phyloP scores from a whole-genome alignment of 2,888 invertebrate species.

The Rhogogaster chlorosoma region DNA sequence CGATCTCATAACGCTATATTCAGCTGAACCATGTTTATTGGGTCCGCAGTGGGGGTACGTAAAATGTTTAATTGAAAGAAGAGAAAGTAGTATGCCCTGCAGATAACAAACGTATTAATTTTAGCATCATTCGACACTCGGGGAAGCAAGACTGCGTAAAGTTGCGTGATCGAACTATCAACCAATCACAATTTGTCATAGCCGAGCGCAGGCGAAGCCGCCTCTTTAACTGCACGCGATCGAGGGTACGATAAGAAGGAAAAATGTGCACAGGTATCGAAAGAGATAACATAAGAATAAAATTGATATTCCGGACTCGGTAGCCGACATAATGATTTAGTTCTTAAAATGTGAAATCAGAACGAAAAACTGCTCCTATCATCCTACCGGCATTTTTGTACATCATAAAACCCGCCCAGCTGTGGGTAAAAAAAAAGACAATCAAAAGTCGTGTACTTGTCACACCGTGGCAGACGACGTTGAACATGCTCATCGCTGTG shows the following conservation, averaged over 20 bases:
- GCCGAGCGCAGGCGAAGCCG: constrained; percentile 33
- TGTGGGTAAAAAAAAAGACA: constrained; percentile 34
- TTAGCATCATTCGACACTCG: constrained; percentile 5
- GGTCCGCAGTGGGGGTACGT: neutral
- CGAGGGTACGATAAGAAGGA: neutral
- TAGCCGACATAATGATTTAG: neutral
- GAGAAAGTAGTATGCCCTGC: neutral
- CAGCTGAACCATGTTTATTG: constrained; percentile 5
- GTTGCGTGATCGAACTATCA: constrained; percentile 43
- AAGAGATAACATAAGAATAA: neutral
- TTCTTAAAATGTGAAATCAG: neutral
- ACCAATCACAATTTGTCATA: constrained; percentile 43
- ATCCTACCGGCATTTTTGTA: neutral
- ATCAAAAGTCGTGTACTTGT: constrained; percentile 55
- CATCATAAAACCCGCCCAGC: constrained; percentile 38
- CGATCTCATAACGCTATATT: constrained; percentile 31
- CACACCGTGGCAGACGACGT: constrained; percentile 71
- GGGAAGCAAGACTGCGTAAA: neutral
- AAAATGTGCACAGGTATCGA: neutral
- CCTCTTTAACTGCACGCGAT: constrained; percentile 41
- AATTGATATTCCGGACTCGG: neutral
- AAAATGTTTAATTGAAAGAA: neutral
- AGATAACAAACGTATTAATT: neutral
- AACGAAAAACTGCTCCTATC: neutral
- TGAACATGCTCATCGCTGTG: neutral